These are phyloP conservation scores for Dromas ardeola DNA, from an alignment of 2,113 vertebrate species.

Conservation along the genomic window DNA sequence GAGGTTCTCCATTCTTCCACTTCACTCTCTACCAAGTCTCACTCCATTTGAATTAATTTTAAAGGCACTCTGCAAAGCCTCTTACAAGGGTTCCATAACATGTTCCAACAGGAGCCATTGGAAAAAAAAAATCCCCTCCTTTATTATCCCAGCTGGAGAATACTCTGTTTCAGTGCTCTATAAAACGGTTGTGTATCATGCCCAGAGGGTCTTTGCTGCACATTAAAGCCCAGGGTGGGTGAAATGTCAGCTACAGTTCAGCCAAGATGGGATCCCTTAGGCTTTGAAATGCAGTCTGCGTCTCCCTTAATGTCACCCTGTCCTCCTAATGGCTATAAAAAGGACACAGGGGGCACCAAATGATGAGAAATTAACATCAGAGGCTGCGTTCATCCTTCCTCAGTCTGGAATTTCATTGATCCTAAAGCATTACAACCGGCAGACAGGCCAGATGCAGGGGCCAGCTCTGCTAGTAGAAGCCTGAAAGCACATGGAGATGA, in stretches of 20 bases:
- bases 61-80: conserved; percentile 35
- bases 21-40: conserved; percentile 4
- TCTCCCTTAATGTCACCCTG: conserved; percentile 32
- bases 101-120: conserved; percentile 2
- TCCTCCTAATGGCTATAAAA: conserved; percentile 31
- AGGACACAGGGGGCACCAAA: not conserved
- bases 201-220: conserved; percentile 19
- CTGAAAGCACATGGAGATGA: not conserved
- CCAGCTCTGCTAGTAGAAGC: not conserved
- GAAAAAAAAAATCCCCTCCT: not conserved
- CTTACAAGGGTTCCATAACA: not conserved
- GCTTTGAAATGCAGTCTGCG: not conserved
- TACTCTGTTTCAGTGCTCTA: conserved; percentile 24
- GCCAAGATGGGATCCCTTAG: conserved; percentile 13
- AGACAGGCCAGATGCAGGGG: not conserved
- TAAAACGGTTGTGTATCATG: conserved; percentile 14
- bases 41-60: conserved; percentile 41
- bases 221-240: conserved; percentile 42
- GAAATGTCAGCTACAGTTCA: conserved; percentile 60
- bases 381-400: not conserved
- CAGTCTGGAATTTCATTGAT: not conserved
- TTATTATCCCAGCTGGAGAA: conserved; percentile 46
- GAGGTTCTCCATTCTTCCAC: not conserved
- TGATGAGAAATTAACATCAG: conserved; percentile 32
- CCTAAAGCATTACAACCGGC: not conserved